Percentiles rank a stretch among this genome's conserved stretches.
Evolutionary conservation across 2,797 vertebrate species (phyloP).

Genomic region (Meda fulgida): DNA sequence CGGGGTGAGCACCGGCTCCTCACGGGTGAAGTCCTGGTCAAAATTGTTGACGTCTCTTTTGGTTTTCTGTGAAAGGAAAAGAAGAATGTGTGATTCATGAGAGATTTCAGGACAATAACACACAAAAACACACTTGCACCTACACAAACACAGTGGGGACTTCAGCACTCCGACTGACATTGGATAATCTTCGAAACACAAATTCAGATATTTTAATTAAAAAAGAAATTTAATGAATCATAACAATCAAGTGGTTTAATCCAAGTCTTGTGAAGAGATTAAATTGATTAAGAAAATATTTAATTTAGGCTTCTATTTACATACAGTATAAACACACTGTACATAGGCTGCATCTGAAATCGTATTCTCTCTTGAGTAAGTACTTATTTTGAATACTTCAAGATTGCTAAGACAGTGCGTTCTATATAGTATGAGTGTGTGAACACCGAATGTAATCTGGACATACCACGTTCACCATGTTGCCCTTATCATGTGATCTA

Average conservation of each 20-base stretch:
- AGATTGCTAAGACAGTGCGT: too few species aligned
- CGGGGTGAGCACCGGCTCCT: constrained; percentile 92
- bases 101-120: not conserved
- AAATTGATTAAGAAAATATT: too few species aligned
- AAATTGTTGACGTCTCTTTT: constrained; percentile 99
- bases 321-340: not conserved
- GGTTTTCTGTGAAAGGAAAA: constrained; percentile 87
- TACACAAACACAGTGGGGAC: not conserved
- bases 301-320: too few species aligned
- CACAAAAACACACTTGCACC: not conserved
- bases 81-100: not conserved
- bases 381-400: not conserved
- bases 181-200: not conserved
- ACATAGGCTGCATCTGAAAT: too few species aligned
- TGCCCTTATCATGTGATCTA: too few species aligned
- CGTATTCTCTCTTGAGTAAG: not conserved
- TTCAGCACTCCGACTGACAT: not conserved
- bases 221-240: not conserved
- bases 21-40: constrained; percentile 97
- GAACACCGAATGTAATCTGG: too few species aligned
- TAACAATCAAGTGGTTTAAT: too few species aligned
- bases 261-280: too few species aligned
- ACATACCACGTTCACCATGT: too few species aligned
- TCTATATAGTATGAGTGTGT: too few species aligned
- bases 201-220: not conserved